phyloP scores from a whole-genome alignment of 2,113 vertebrate genomes.

The Chaetodon trifascialis region DNA sequence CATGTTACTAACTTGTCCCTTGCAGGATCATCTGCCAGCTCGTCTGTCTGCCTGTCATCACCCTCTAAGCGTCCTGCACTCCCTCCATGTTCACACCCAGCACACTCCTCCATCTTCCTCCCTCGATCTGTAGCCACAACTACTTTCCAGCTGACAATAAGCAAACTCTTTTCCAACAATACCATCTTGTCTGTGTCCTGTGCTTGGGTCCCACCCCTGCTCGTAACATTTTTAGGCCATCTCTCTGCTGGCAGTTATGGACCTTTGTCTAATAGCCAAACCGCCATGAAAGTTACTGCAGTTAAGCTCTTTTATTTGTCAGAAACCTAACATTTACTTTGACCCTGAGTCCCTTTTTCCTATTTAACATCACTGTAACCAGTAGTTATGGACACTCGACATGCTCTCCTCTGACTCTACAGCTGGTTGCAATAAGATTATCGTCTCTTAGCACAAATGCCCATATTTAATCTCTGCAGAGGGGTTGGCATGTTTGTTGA shows the following conservation, averaged over 20 bases:
- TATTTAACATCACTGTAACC: background rate
- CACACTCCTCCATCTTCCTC: no score
- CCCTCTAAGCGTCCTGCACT: no score
- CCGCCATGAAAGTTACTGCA: background rate
- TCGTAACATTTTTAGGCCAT: no score
- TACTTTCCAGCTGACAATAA: no score
- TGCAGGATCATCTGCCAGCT: no score
- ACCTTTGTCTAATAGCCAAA: background rate
- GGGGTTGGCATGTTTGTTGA: background rate
- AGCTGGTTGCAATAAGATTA: background rate
- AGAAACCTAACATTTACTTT: background rate
- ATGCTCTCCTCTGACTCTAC: background rate
- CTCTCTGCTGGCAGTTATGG: background rate
- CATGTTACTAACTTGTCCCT: no score
- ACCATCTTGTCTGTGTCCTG: no score
- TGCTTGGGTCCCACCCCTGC: no score
- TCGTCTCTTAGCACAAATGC: background rate
- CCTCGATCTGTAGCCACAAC: no score
- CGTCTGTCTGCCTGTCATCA: no score
- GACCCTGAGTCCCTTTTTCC: background rate
- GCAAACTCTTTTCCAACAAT: no score
- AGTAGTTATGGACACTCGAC: background rate
- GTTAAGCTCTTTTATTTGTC: constrained; percentile 12
- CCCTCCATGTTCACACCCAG: no score
- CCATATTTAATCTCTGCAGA: background rate